These are phyloP conservation scores for Drosophila setifemur DNA, from an alignment of 1,140 invertebrate species.

Conservation along the genomic window DNA sequence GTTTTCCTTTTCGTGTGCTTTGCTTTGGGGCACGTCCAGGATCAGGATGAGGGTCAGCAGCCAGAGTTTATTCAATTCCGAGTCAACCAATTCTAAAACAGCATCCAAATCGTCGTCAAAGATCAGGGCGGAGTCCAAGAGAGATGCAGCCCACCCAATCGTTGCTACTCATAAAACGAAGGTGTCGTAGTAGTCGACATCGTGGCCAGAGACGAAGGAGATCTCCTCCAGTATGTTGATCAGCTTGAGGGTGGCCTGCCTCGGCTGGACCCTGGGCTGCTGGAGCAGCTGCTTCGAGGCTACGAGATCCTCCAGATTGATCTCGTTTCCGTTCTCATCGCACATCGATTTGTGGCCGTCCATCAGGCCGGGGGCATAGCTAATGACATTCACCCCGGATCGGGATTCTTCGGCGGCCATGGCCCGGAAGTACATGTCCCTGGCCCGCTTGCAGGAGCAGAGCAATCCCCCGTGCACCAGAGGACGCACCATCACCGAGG, in stretches of 20 bases:
- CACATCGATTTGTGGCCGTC: conserved; percentile 88
- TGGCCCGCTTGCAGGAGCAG: conserved; percentile 92
- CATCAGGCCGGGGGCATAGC: conserved; percentile 95
- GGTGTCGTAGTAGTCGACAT: conserved; percentile 78
- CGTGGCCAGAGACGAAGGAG: conserved; percentile 74
- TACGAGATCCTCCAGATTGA: conserved; percentile 41
- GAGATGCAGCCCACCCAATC: conserved; percentile 43
- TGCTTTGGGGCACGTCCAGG: conserved; percentile 33
- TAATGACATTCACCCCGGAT: conserved; percentile 88
- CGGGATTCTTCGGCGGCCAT: conserved; percentile 88
- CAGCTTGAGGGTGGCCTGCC: conserved; percentile 58
- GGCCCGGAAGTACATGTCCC: conserved; percentile 95
- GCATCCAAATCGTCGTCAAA: conserved; percentile 21
- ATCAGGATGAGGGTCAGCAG: conserved; percentile 32
- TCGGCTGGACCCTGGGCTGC: conserved; percentile 44
- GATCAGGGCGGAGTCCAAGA: conserved; percentile 24
- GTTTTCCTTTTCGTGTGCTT: conserved; percentile 36
- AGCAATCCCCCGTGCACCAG: conserved; percentile 90
- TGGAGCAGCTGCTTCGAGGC: background rate
- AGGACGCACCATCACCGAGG: conserved; percentile 90
- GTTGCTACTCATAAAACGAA: conserved; percentile 78
- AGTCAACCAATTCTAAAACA: conserved; percentile 20
- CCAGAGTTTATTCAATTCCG: conserved; percentile 57
- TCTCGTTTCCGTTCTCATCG: conserved; percentile 66
- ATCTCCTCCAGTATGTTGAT: conserved; percentile 75